A percentile compares a stretch with the other conserved stretches of the same genome.
These are phyloP conservation scores for Empis livida DNA, from an alignment of 2,888 invertebrate species.

Conservation along the genomic window DNA sequence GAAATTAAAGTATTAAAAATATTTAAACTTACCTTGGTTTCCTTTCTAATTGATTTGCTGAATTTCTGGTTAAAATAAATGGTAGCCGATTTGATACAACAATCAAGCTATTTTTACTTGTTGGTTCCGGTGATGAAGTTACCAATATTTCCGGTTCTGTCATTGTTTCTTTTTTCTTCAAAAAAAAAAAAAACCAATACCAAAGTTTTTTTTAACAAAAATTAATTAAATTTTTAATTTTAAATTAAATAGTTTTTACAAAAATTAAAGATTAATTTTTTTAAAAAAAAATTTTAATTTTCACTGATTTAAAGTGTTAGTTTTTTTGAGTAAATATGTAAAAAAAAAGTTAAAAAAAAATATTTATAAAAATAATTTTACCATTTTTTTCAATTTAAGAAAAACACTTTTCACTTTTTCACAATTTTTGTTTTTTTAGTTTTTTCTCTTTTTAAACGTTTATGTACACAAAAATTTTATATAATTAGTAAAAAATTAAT, in stretches of 20 bases:
- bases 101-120: conserved; percentile 60
- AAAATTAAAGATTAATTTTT: no score
- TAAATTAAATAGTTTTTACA: no score
- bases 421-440: no score
- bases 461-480: no score
- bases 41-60: conserved; percentile 58
- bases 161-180: conserved; percentile 18
- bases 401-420: no score
- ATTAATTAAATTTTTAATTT: neutral
- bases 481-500: no score
- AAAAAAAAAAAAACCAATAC: neutral
- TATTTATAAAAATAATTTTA: neutral
- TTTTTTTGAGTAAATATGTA: no score
- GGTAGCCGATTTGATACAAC: conserved; percentile 85
- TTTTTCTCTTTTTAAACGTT: neutral
- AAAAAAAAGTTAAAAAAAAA: no score
- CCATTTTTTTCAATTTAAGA: no score
- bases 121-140: conserved; percentile 25
- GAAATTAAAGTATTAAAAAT: no score
- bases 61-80: conserved; percentile 67
- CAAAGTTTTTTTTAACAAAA: neutral
- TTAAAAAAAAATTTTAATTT: no score
- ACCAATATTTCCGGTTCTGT: conserved; percentile 32
- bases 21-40: conserved; percentile 61
- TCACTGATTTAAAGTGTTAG: no score